Conservation (phyloP, 2,797 vertebrate genomes). For the Brachyrhaphis roseni region DNA sequence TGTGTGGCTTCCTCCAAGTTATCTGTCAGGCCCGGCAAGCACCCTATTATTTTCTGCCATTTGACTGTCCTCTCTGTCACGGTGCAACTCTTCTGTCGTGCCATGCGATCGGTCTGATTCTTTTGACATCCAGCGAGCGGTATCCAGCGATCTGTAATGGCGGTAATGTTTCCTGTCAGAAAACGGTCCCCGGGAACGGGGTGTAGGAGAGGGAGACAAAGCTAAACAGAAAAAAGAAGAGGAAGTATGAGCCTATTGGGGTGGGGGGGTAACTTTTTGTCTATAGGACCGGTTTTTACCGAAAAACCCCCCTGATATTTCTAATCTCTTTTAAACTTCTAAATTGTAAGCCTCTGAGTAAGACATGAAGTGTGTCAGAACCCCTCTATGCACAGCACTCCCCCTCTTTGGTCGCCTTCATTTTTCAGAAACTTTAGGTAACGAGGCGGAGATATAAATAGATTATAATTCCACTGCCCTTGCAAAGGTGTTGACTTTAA, state of each 20-base stretch:
- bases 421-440: slow-evolving; percentile 49
- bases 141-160: slow-evolving; percentile 78
- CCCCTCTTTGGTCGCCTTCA: slow-evolving; percentile 40
- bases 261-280: slow-evolving; percentile 41
- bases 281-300: slow-evolving; percentile 48
- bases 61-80: slow-evolving; percentile 74
- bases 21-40: slow-evolving; percentile 75
- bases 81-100: slow-evolving; percentile 66
- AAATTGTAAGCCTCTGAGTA: slow-evolving; percentile 17
- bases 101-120: slow-evolving; percentile 76
- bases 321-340: slow-evolving; percentile 19
- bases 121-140: slow-evolving; percentile 71
- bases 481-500: slow-evolving; percentile 36
- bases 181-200: slow-evolving; percentile 58
- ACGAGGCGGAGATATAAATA: slow-evolving; percentile 37
- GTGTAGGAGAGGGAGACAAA: slow-evolving; percentile 47
- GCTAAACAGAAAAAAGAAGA: slow-evolving; percentile 57
- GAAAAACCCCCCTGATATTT: slow-evolving; percentile 20
- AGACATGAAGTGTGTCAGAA: slow-evolving; percentile 57
- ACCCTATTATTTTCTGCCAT: slow-evolving; percentile 79
- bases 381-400: slow-evolving; percentile 7
- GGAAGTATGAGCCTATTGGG: slow-evolving; percentile 43
- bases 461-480: slow-evolving; percentile 35
- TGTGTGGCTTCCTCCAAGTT: slow-evolving; percentile 71
- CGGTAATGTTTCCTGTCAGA: slow-evolving; percentile 78